phyloP scores from a whole-genome alignment of 2,113 vertebrate genomes.

The Mus pahari region DNA sequence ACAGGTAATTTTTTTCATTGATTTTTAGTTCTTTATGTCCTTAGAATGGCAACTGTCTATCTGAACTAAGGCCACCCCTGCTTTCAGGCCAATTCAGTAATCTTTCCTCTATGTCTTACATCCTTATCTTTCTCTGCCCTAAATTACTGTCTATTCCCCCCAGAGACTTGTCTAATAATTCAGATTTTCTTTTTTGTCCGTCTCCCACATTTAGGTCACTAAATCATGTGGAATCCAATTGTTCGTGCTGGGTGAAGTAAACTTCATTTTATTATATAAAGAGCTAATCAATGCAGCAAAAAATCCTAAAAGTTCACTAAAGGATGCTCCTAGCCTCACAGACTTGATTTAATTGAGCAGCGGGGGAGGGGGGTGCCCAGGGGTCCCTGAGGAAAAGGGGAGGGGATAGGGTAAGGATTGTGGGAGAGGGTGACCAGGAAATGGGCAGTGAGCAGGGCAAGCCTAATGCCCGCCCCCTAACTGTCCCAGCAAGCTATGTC shows the following conservation, averaged over 20 bases:
- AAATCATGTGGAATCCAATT: constrained; percentile 33
- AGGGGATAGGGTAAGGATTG: too few species aligned
- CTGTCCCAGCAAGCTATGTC: constrained; percentile 27
- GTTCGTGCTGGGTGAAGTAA: neutral
- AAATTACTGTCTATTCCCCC: neutral
- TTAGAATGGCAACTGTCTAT: constrained; percentile 24
- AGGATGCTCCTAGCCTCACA: too few species aligned
- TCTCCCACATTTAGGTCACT: neutral
- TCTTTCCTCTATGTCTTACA: neutral
- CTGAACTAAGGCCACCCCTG: constrained; percentile 23
- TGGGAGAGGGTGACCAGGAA: too few species aligned
- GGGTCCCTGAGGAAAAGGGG: too few species aligned
- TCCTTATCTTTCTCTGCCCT: neutral
- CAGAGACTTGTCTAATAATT: neutral
- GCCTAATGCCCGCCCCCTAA: neutral
- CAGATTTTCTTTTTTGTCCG: neutral
- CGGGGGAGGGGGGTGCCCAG: fast-evolving
- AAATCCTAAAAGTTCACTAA: neutral
- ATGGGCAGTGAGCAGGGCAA: too few species aligned
- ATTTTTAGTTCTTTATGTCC: neutral
- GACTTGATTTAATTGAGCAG: too few species aligned
- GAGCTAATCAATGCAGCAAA: neutral
- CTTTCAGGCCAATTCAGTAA: neutral
- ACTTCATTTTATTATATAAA: neutral
- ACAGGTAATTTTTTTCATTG: neutral